These are phyloP conservation scores for Dryadula phaetusa DNA, from an alignment of 2,888 invertebrate genomes.

Conservation along the genomic window DNA sequence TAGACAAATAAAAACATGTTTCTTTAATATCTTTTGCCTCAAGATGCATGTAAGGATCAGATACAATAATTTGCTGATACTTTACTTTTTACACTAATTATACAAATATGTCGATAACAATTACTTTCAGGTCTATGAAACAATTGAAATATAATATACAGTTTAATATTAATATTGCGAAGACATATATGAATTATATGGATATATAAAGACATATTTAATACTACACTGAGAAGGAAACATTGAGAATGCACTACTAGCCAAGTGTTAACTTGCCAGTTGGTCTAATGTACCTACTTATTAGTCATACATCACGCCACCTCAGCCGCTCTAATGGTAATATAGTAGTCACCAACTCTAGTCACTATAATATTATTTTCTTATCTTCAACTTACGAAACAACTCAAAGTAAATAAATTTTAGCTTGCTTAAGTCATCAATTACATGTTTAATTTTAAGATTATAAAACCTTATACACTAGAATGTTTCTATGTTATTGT, in stretches of 20 bases:
- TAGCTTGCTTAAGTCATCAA: background rate
- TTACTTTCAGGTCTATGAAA: no score
- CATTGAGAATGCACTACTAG: constrained; percentile 31
- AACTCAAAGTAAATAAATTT: background rate
- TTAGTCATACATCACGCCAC: constrained; percentile 55
- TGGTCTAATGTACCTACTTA: constrained; percentile 42
- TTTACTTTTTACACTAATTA: background rate
- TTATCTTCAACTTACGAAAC: background rate
- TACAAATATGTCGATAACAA: background rate
- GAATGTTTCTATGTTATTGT: no score
- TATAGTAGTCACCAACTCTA: constrained; percentile 16
- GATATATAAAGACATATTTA: no score
- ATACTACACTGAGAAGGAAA: constrained; percentile 7
- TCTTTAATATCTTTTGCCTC: no score
- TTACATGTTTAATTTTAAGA: background rate
- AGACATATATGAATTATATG: no score
- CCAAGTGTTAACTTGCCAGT: constrained; percentile 41
- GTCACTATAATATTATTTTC: background rate
- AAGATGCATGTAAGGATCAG: no score
- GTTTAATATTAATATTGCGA: background rate
- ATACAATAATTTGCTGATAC: no score
- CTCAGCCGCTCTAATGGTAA: constrained; percentile 40
- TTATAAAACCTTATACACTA: no score
- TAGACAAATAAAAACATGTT: background rate
- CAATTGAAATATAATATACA: no score